Evolutionary conservation across 2,888 invertebrate genomes (phyloP), one percentile per base, ranked within the genome.

Genomic region (Xestobium rufovillosum): DNA sequence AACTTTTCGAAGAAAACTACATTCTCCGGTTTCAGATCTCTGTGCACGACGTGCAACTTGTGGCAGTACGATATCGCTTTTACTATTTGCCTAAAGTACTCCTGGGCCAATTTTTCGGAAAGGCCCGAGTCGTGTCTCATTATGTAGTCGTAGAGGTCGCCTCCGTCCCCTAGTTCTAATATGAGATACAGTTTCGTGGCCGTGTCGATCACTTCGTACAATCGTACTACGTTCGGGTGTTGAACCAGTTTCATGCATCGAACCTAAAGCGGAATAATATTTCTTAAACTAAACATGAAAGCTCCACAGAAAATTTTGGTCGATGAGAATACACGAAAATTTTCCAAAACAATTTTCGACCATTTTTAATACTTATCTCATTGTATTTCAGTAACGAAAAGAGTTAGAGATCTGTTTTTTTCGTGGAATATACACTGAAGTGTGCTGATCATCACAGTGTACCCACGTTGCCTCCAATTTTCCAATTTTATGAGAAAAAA

Each of bases 171-270:
- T 57, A 96, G 72, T 71, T 98, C 98, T 61, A 98, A 72, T 62
- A 98, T 95, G 65, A 92, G 76, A 70, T 92, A 92, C 57, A 96
- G 74, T 70, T 98, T 97, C 45, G 95, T 95, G 65, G 94, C 91
- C 23, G 98, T 99, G 70, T 98, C 98, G 61, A 98, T 98, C 45
- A 98, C 97, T 74, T 98, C 96, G 70, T 99, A 98, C 32, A 98
- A 73, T 38, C 96, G 76, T 30, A 98, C 97, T 26, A 98, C 96
- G 71, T 98, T 94, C 17, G 97, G 96, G 71, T 98, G 98, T 65
- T 98, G 97, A 30, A 99, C 97, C 54, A 98, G 70, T 69, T 97
- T 97, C 96, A 97, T 97, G 66, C 96, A 97, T 47, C 94, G 78
- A 44, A 90, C 83, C 88, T 83, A 58, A 38, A 67, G 59, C 44